Percentiles rank a stretch among this genome's conserved stretches.
Conservation (phyloP, 2,113 vertebrate genomes). For the Callorhinus ursinus region DNA sequence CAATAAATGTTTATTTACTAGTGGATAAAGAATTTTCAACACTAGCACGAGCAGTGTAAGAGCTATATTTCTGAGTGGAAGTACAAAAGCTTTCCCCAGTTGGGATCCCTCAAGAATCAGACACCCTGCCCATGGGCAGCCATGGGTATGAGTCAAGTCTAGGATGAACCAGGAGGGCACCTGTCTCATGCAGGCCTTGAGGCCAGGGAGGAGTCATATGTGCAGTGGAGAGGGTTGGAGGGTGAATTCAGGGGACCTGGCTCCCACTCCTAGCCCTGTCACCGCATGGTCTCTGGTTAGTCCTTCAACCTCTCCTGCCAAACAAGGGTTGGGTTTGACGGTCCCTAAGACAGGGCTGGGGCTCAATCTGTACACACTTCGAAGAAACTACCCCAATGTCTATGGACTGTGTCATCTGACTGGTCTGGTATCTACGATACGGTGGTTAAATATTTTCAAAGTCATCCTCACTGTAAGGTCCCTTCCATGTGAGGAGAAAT, state of each 20-base stretch:
- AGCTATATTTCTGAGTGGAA: neutral
- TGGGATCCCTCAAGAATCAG: neutral
- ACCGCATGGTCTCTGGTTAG: neutral
- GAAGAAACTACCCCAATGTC: neutral
- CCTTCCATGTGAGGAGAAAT: neutral
- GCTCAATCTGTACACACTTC: neutral
- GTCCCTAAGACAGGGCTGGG: neutral
- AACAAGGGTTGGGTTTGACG: neutral
- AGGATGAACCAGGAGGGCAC: neutral
- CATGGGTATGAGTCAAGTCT: neutral
- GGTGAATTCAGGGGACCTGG: neutral
- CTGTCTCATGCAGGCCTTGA: neutral
- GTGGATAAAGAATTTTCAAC: neutral
- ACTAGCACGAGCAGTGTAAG: neutral
- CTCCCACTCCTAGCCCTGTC: neutral
- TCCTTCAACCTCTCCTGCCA: neutral
- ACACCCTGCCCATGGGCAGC: neutral
- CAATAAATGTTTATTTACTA: neutral
- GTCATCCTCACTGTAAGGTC: neutral
- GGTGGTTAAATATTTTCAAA: neutral
- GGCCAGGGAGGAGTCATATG: neutral
- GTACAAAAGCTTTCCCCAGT: neutral
- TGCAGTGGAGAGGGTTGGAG: neutral
- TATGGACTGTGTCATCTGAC: neutral
- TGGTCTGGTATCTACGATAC: neutral